Evolutionary conservation across 2,888 invertebrate species (phyloP), one percentile per base, ranked within the genome.

Genomic region (Eumerus sabulonum): DNA sequence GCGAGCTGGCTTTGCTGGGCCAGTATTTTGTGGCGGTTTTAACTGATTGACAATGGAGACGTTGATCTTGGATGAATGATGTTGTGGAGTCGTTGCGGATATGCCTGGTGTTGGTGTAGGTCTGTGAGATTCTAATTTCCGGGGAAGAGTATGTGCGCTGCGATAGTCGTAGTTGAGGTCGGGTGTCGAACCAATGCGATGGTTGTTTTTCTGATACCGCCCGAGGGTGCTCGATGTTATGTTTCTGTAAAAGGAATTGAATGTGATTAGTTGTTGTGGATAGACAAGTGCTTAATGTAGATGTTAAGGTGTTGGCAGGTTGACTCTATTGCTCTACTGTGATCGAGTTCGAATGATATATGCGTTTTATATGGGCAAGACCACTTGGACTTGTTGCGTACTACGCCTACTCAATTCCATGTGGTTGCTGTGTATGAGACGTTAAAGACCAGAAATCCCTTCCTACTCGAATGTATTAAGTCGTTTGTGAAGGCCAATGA

Each of bases 201-300:
- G 92, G 53, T 94, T 93, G 17, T 95, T 94, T 89, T 95, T 95
- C 90, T 95, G 95, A 90, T 94, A 93, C 82, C 95, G 92, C 76
- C 95, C 95, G 84, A 96, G 90, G 40, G 95, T 95, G 84, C 93
- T 94, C 84, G 92, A 84, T 14, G 85, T 82, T 17, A 82, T 76
- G 71, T 83, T 84, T 82, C 85, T 85, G 54, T 12, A 81, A 82
- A 66, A 42, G 48, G 59, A 48, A 50, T 9, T 18, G 27, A 27
- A 27, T 7, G 27, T 27, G 7, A 27, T 27, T 27, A 27, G 27
- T 27, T 27, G 27, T 27, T 27, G 27, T 27, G 7, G 27, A 27
- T 7, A 27, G 27, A 27, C 27, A 4, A 27, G 27, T 27, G 27
- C 27, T 27, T 27, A 4, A 27, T 2, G 7, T 2, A 4, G 27